A percentile compares a stretch with the other conserved stretches of the same genome.
phyloP scores from a whole-genome alignment of 1,140 invertebrate species.

The Drosophila kanapiae region DNA sequence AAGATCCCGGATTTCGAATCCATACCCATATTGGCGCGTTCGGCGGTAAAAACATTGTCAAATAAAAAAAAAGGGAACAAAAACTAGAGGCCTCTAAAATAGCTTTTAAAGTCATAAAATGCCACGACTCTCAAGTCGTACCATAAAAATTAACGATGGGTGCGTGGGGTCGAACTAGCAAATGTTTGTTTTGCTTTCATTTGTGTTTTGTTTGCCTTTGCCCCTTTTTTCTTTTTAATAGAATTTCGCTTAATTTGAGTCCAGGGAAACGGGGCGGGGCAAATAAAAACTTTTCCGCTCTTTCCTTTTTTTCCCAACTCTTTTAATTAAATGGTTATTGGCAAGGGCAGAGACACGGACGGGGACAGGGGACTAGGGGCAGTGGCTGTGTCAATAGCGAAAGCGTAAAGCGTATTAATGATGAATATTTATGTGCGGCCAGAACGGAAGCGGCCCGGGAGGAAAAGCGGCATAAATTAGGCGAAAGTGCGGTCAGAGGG shows the following conservation, averaged over 20 bases:
- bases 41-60: constrained; percentile 61
- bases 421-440: constrained; percentile 81
- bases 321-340: constrained; percentile 84
- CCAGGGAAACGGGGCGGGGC: constrained; percentile 19
- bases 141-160: constrained; percentile 81
- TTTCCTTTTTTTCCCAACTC: constrained; percentile 65
- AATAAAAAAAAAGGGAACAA: constrained; percentile 51
- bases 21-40: constrained; percentile 54
- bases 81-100: constrained; percentile 80
- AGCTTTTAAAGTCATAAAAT: constrained; percentile 84
- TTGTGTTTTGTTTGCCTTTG: constrained; percentile 63
- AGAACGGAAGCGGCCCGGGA: constrained; percentile 61
- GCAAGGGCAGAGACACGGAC: constrained; percentile 9
- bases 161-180: constrained; percentile 67
- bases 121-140: constrained; percentile 74
- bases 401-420: constrained; percentile 82
- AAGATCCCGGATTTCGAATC: constrained; percentile 45
- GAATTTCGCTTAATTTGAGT: constrained; percentile 83
- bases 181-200: constrained; percentile 69
- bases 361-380: constrained; percentile 19
- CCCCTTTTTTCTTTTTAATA: constrained; percentile 77
- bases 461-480: constrained; percentile 77
- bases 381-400: constrained; percentile 74
- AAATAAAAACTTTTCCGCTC: constrained; percentile 62
- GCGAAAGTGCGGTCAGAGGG: constrained; percentile 66